These are phyloP conservation scores for Gobionotothen gibberifrons DNA, from an alignment of 2,797 vertebrate genomes.

Conservation along the genomic window DNA sequence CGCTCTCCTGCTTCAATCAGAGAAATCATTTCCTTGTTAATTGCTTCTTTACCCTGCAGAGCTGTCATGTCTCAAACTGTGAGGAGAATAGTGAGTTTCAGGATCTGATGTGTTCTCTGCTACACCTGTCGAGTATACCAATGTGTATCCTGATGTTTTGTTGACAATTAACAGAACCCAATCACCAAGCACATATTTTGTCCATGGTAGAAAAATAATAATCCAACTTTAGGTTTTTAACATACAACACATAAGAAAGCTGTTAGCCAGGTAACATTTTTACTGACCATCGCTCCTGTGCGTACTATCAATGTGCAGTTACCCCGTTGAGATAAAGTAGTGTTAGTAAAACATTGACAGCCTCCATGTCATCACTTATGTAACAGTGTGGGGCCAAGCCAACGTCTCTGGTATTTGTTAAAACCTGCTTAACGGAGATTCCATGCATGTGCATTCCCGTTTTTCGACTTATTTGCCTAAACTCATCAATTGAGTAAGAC, in stretches of 20 bases:
- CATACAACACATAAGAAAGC: background rate
- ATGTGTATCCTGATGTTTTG: background rate
- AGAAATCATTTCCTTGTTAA: slow-evolving; percentile 73
- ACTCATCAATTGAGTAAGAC: slow-evolving; percentile 7
- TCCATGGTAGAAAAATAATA: background rate
- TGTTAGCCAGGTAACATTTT: too few species aligned
- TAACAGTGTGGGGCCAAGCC: slow-evolving; percentile 28
- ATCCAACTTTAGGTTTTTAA: background rate
- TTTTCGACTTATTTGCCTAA: slow-evolving; percentile 36
- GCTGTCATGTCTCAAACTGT: slow-evolving; percentile 51
- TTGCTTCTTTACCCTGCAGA: slow-evolving; percentile 67
- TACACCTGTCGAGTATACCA: slow-evolving; percentile 18
- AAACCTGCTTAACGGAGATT: slow-evolving; percentile 21
- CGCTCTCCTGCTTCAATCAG: slow-evolving; percentile 65
- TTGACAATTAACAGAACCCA: background rate
- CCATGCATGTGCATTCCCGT: slow-evolving; percentile 9
- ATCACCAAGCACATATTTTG: background rate
- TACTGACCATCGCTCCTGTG: background rate
- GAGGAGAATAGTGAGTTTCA: slow-evolving; percentile 38
- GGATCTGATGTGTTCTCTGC: slow-evolving; percentile 27
- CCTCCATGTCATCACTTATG: slow-evolving; percentile 34
- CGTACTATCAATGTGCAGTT: slow-evolving; percentile 1
- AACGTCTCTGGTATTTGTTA: slow-evolving; percentile 21
- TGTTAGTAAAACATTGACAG: slow-evolving; percentile 24
- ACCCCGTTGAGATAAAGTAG: slow-evolving; percentile 38